phyloP scores from a whole-genome alignment of 2,113 vertebrate genomes.

The Astatoreochromis straeleni region DNA sequence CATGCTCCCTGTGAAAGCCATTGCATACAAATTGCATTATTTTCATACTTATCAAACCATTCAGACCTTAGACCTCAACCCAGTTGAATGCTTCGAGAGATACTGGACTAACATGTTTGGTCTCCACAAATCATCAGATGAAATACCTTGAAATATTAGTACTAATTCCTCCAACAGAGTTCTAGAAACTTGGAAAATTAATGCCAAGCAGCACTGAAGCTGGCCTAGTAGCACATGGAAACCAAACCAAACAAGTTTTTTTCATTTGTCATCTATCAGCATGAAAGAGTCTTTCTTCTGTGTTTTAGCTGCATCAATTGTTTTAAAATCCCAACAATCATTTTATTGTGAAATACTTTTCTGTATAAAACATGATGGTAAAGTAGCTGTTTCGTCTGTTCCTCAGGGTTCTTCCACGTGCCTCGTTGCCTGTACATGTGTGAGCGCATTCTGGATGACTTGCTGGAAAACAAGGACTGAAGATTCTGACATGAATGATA shows the following conservation, averaged over 20 bases:
- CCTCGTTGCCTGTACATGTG: conserved; percentile 66
- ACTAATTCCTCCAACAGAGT: background rate
- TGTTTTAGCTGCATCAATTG: background rate
- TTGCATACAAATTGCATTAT: background rate
- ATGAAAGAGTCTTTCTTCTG: background rate
- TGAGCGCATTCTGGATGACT: conserved; percentile 51
- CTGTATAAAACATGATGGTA: background rate
- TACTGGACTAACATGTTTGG: background rate
- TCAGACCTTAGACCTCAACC: background rate
- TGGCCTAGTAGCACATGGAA: background rate
- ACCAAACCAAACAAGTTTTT: background rate
- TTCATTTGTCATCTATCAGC: background rate
- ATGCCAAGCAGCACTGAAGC: background rate
- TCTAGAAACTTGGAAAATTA: background rate
- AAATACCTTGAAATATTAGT: background rate
- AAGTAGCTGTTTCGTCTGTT: background rate
- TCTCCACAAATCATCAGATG: background rate
- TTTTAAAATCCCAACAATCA: background rate
- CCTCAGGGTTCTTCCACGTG: conserved; percentile 60
- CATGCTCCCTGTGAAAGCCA: background rate
- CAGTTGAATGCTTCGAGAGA: background rate
- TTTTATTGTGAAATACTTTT: background rate
- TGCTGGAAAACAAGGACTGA: conserved; percentile 29
- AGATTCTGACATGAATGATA: background rate
- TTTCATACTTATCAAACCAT: background rate